Conservation (phyloP, 2,113 vertebrate genomes). For the Amazona guildingii region DNA sequence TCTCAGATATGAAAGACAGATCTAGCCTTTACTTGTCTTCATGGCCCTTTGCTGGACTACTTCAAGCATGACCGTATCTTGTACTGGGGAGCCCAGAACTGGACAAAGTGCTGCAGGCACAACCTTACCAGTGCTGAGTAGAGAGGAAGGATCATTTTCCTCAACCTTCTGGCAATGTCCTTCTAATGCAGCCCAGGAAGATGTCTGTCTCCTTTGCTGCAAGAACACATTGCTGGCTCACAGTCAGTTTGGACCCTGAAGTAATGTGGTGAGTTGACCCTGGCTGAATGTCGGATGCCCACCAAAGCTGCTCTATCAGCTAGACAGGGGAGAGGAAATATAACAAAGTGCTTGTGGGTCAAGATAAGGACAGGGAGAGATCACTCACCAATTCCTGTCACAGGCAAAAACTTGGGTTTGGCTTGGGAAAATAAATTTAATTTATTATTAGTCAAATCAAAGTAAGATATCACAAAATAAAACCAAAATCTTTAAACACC, state of each 20-base stretch:
- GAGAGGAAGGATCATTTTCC: not conserved
- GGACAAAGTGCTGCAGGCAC: not conserved
- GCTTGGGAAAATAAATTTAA: not conserved
- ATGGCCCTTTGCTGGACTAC: not conserved
- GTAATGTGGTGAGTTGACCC: not conserved
- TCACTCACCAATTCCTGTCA: not conserved
- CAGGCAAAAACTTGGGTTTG: not conserved
- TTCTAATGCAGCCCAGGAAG: not conserved
- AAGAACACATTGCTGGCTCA: not conserved
- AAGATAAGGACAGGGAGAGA: not conserved
- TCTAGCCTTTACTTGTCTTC: not conserved
- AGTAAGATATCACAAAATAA: not conserved
- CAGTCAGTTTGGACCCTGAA: not conserved
- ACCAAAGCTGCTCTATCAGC: not conserved
- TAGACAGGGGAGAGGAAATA: not conserved
- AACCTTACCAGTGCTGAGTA: not conserved
- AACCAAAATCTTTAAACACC: not conserved
- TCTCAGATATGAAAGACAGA: not conserved
- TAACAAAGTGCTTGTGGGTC: not conserved
- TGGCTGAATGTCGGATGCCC: not conserved
- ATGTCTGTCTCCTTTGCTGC: not conserved
- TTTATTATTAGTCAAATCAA: not conserved
- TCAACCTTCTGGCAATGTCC: not conserved
- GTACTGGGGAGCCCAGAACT: not conserved
- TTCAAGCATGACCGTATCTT: not conserved